These are phyloP conservation scores for Andrena chrysosceles DNA, from an alignment of 2,888 invertebrate genomes.

Conservation along the genomic window DNA sequence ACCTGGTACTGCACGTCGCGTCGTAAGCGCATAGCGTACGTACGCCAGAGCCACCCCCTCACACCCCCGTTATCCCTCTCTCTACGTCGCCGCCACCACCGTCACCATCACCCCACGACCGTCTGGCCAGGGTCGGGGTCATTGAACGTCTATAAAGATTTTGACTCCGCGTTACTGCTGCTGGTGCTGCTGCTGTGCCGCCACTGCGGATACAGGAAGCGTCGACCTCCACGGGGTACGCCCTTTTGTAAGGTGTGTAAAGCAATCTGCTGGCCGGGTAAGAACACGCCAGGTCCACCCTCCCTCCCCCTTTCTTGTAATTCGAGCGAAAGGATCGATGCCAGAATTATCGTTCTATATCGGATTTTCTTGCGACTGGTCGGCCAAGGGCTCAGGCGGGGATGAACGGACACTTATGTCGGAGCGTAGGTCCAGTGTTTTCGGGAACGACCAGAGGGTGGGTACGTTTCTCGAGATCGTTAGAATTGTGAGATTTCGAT, in stretches of 20 bases:
- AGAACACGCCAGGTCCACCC: slow-evolving; percentile 18
- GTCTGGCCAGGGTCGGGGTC: slow-evolving; percentile 85
- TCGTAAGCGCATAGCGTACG: slow-evolving; percentile 69
- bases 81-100: slow-evolving; percentile 52
- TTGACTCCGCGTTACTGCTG: slow-evolving; percentile 76
- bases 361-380: neutral
- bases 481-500: too few relatives aligned
- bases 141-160: slow-evolving; percentile 85
- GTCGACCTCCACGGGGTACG: slow-evolving; percentile 52
- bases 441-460: too few relatives aligned
- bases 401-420: neutral
- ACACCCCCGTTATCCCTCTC: slow-evolving; percentile 61
- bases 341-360: slow-evolving; percentile 24
- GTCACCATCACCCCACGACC: slow-evolving; percentile 71
- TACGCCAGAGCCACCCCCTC: slow-evolving; percentile 59
- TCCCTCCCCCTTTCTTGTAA: slow-evolving; percentile 15
- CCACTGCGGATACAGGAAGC: slow-evolving; percentile 66
- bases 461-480: too few relatives aligned
- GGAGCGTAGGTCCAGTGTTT: too few relatives aligned
- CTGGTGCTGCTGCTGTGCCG: slow-evolving; percentile 36
- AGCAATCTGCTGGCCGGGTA: slow-evolving; percentile 34
- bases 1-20: slow-evolving; percentile 61
- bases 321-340: slow-evolving; percentile 40
- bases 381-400: neutral
- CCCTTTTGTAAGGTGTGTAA: slow-evolving; percentile 51